A percentile compares a stretch with the other conserved stretches of the same genome.
phyloP scores from a whole-genome alignment of 1,140 invertebrate genomes.

The Macrostomum lignano region DNA sequence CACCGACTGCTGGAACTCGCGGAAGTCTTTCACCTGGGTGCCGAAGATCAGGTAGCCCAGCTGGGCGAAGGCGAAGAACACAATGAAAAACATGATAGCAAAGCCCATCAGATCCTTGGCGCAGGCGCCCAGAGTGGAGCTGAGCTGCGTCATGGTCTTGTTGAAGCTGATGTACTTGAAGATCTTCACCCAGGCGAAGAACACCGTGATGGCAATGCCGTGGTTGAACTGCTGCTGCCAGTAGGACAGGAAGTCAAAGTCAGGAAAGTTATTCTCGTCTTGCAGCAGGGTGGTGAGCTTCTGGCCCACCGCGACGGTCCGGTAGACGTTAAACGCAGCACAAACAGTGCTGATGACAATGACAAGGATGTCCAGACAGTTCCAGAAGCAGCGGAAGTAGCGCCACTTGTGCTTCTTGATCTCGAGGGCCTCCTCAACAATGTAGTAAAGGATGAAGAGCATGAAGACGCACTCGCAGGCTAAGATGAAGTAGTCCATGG shows the following conservation, averaged over 20 bases:
- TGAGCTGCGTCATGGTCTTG: too few species aligned
- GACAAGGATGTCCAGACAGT: constrained; percentile 36
- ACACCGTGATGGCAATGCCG: constrained; percentile 8
- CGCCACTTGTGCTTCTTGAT: not conserved
- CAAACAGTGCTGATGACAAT: constrained; percentile 27
- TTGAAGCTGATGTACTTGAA: too few species aligned
- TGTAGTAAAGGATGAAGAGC: constrained; percentile 38
- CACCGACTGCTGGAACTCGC: too few species aligned
- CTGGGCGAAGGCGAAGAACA: too few species aligned
- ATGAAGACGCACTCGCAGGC: constrained; percentile 35
- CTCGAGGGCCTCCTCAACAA: constrained; percentile 33
- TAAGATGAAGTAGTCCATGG: constrained; percentile 33
- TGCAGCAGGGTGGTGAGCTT: constrained; percentile 8
- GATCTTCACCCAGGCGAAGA: constrained; percentile 10
- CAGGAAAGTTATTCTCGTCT: constrained; percentile 2
- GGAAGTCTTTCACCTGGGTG: constrained; percentile 9
- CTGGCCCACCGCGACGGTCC: constrained; percentile 12
- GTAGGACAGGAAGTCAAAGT: constrained; percentile 9
- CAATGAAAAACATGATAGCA: too few species aligned
- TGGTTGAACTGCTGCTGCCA: constrained; percentile 9
- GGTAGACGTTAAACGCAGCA: constrained; percentile 24
- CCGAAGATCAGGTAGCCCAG: too few species aligned
- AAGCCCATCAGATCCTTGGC: too few species aligned
- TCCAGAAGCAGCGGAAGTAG: constrained; percentile 38
- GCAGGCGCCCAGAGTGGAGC: too few species aligned